These are phyloP conservation scores for Orchesellides sinensis DNA, from an alignment of 2,888 invertebrate species.

Conservation along the genomic window DNA sequence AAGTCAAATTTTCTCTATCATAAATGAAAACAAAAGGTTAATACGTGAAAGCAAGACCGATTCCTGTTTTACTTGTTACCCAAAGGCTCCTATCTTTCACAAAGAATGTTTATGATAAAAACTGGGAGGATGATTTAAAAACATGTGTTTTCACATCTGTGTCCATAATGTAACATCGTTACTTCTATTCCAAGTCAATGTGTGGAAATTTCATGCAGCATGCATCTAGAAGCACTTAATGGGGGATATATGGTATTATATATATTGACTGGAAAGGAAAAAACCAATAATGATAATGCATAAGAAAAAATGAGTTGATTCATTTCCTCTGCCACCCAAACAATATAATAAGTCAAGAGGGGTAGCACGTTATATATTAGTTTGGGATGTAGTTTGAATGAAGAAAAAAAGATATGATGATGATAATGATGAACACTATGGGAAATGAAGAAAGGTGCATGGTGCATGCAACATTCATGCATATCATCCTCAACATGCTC, in stretches of 20 bases:
- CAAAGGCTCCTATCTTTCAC: background rate
- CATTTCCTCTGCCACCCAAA: constrained; percentile 18
- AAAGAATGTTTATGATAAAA: background rate
- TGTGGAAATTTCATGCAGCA: background rate
- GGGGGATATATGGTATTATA: background rate
- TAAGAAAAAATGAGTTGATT: constrained; percentile 32
- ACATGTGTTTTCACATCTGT: background rate
- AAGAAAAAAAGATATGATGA: background rate
- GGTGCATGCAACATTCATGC: background rate
- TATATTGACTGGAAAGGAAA: background rate
- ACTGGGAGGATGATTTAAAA: background rate
- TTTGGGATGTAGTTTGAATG: background rate
- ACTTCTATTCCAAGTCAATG: background rate
- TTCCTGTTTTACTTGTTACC: background rate
- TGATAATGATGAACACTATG: constrained; percentile 10
- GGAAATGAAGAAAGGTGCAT: background rate
- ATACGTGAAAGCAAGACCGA: background rate
- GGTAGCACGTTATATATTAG: background rate
- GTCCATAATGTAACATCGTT: background rate
- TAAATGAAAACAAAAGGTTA: constrained; percentile 6
- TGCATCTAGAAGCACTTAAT: background rate
- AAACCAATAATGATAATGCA: constrained; percentile 62
- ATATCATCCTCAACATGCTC: background rate
- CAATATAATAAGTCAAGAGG: background rate
- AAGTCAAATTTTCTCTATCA: constrained; percentile 21